Conservation (phyloP, 2,113 vertebrate species). For the Leptobrachium leishanense region DNA sequence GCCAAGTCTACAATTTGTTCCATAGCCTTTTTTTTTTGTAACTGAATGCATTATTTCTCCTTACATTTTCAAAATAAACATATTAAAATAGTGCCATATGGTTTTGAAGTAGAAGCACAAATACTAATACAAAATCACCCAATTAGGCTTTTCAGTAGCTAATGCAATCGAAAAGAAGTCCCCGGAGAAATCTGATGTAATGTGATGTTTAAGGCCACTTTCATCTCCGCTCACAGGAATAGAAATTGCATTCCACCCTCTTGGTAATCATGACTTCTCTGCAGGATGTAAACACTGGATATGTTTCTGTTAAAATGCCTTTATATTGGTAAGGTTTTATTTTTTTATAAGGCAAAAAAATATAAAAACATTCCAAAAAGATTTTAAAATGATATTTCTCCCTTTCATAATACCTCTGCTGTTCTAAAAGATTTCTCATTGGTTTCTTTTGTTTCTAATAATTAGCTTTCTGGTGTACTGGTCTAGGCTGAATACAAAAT, state of each 20-base stretch:
- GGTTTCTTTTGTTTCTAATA: no score
- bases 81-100: neutral
- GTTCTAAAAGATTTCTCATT: no score
- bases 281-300: constrained; percentile 46
- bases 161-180: rapidly evolving
- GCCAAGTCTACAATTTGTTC: neutral
- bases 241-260: constrained; percentile 47
- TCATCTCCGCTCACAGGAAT: constrained; percentile 38
- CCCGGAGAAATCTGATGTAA: constrained; percentile 11
- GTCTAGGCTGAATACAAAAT: no score
- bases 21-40: constrained; percentile 23
- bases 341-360: no score
- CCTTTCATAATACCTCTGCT: no score
- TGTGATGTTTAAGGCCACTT: neutral
- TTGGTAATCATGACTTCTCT: constrained; percentile 47
- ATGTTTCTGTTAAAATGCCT: constrained; percentile 27
- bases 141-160: neutral
- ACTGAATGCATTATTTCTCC: constrained; percentile 29
- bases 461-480: no score
- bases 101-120: neutral
- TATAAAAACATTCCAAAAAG: no score
- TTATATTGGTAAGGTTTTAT: no score
- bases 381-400: no score
- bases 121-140: constrained; percentile 40
- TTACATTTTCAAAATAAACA: neutral